phyloP scores from a whole-genome alignment of 2,797 vertebrate species.

The Catharus ustulatus region DNA sequence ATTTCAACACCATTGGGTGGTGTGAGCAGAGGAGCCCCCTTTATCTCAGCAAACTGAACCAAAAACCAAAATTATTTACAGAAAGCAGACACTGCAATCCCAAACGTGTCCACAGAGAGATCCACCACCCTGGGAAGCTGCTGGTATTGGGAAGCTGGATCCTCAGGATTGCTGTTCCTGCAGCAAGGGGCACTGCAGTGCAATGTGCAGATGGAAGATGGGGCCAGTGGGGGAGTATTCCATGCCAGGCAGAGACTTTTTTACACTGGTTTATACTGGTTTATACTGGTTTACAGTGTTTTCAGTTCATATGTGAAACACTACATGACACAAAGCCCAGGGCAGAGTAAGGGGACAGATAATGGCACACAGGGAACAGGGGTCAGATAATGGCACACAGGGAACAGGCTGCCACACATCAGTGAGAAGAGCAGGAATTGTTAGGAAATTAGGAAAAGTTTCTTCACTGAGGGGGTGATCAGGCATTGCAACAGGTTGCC shows the following conservation, averaged over 20 bases:
- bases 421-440: background rate
- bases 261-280: background rate
- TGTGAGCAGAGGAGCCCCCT: background rate
- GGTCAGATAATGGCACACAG: background rate
- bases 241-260: background rate
- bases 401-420: background rate
- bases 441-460: background rate
- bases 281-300: background rate
- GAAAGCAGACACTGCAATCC: background rate
- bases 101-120: background rate
- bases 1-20: fast-evolving
- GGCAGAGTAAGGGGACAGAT: background rate
- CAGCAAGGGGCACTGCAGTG: background rate
- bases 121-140: background rate
- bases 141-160: fast-evolving
- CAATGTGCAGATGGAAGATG: background rate
- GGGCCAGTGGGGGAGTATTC: background rate
- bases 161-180: background rate
- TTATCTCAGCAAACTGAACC: fast-evolving
- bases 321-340: background rate
- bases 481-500: background rate
- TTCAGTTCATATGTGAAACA: background rate
- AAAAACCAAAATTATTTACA: background rate
- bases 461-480: background rate
- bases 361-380: background rate